These are phyloP conservation scores for Drosophila picticornis DNA, from an alignment of 2,888 invertebrate species.

Conservation along the genomic window DNA sequence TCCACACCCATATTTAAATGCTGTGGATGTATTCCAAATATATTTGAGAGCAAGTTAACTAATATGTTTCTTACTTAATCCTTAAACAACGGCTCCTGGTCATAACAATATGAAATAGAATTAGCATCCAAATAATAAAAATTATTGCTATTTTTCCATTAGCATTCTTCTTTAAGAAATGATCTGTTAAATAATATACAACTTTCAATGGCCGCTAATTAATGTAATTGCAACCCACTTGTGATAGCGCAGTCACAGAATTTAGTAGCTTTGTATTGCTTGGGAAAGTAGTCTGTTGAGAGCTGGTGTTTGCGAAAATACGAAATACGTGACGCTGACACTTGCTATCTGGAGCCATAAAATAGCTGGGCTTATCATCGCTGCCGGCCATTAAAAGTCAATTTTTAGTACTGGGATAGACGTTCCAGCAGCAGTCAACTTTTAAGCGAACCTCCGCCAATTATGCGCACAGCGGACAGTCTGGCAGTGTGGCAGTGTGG, in stretches of 20 bases:
- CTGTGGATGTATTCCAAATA: not conserved
- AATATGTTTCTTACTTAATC: not conserved
- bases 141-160: not conserved
- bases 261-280: slow-evolving; percentile 1
- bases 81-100: no score
- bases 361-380: slow-evolving; percentile 79
- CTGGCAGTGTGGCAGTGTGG: slow-evolving; percentile 23
- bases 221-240: slow-evolving; percentile 3
- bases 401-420: slow-evolving; percentile 76
- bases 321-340: slow-evolving; percentile 76
- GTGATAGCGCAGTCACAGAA: slow-evolving; percentile 5
- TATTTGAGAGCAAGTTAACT: not conserved
- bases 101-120: not conserved
- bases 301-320: slow-evolving; percentile 35
- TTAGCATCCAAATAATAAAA: not conserved
- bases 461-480: slow-evolving; percentile 66
- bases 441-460: slow-evolving; percentile 58
- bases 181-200: not conserved
- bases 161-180: not conserved
- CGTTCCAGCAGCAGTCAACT: slow-evolving; percentile 42
- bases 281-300: not conserved
- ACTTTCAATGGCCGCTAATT: slow-evolving; percentile 7
- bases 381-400: slow-evolving; percentile 79
- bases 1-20: not conserved
- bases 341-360: slow-evolving; percentile 83